Conservation (phyloP, 2,888 invertebrate genomes). For the Glaucopsyche alexis region DNA sequence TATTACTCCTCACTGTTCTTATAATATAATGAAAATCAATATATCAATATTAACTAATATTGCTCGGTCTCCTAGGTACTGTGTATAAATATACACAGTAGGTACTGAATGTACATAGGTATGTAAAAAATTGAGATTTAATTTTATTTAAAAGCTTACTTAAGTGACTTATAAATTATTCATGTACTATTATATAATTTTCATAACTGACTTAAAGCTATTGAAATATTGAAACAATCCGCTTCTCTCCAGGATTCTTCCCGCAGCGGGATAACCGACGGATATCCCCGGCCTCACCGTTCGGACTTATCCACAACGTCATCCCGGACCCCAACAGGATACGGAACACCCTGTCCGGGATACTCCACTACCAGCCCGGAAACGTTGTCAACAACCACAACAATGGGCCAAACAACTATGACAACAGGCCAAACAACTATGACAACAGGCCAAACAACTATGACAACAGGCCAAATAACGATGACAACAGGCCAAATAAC, state of each 20-base stretch:
- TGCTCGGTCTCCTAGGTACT: too few species aligned
- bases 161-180: too few species aligned
- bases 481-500: constrained; percentile 22
- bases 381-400: constrained; percentile 27
- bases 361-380: constrained; percentile 44
- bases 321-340: constrained; percentile 45
- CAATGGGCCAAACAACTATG: constrained; percentile 10
- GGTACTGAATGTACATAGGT: too few species aligned
- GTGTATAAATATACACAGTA: too few species aligned
- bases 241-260: constrained; percentile 49
- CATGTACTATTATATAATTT: too few species aligned
- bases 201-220: background rate
- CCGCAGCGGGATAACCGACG: constrained; percentile 49
- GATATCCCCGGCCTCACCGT: constrained; percentile 35
- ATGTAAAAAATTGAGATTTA: too few species aligned
- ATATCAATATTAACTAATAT: too few species aligned
- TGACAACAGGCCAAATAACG: constrained; percentile 28
- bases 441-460: constrained; percentile 31
- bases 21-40: too few species aligned
- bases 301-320: constrained; percentile 41
- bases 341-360: constrained; percentile 43
- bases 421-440: constrained; percentile 26
- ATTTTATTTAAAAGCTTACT: too few species aligned
- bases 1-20: too few species aligned
- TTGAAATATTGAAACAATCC: background rate